A percentile compares a stretch with the other conserved stretches of the same genome.
Conservation (phyloP, 2,113 vertebrate species). For the Myodes glareolus region DNA sequence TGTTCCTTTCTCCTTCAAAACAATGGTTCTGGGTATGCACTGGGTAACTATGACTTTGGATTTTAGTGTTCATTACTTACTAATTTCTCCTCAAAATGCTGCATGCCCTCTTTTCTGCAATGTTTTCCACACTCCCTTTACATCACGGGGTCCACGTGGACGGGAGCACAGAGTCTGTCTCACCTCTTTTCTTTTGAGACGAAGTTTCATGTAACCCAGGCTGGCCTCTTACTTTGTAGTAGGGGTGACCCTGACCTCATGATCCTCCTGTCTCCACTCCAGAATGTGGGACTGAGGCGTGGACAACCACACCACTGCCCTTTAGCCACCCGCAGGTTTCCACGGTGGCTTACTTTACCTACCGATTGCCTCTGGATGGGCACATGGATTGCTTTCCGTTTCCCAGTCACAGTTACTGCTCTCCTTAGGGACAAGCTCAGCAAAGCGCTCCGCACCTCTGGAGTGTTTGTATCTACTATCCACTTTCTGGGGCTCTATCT, state of each 20-base stretch:
- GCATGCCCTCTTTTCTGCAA: background rate
- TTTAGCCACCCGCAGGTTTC: background rate
- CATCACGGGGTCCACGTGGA: background rate
- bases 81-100: background rate
- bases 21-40: background rate
- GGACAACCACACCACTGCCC: background rate
- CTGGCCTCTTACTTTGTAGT: background rate
- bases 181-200: background rate
- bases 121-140: fast-evolving
- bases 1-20: conserved; percentile 18
- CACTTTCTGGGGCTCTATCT: conserved; percentile 18
- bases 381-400: conserved; percentile 5
- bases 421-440: background rate
- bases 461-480: background rate
- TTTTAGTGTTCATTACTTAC: background rate
- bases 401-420: background rate
- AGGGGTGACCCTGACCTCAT: background rate
- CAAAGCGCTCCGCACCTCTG: background rate
- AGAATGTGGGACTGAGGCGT: background rate
- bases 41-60: background rate
- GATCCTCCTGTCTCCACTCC: background rate
- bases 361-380: background rate
- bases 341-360: background rate
- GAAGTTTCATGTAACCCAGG: background rate
- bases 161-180: background rate